Percentiles rank a stretch among this genome's conserved stretches.
Conservation (phyloP, 53 echinoderm and acorn worm genomes). For the Luidia sarsii region DNA sequence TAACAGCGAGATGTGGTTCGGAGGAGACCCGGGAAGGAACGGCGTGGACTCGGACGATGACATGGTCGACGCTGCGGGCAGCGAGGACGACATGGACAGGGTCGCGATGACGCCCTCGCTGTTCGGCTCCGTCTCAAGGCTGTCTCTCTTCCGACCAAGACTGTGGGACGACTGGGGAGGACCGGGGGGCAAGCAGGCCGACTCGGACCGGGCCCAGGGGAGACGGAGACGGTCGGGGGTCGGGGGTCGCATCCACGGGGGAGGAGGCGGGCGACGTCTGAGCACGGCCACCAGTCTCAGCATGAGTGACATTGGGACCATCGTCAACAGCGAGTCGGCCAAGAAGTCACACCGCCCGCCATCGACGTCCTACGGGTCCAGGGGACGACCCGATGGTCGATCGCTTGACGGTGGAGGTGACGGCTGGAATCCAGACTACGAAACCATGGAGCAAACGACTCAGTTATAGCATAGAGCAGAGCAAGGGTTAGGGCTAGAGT, state of each 20-base stretch:
- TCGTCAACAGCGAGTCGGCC: background rate
- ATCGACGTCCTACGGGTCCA: no score
- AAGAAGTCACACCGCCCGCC: background rate
- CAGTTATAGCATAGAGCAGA: slow-evolving; percentile 28
- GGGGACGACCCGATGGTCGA: slow-evolving; percentile 18
- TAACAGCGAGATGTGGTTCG: background rate
- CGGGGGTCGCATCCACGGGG: background rate
- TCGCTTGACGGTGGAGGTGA: background rate
- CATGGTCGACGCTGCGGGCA: background rate
- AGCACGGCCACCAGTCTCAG: slow-evolving; percentile 13
- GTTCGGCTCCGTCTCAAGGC: slow-evolving; percentile 34
- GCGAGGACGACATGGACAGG: background rate
- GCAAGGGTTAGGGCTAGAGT: no score
- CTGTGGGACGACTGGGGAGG: background rate
- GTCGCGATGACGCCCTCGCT: background rate
- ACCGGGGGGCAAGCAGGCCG: background rate
- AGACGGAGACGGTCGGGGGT: background rate
- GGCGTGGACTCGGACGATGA: slow-evolving; percentile 26
- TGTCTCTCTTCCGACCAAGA: slow-evolving; percentile 19
- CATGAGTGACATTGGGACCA: slow-evolving; percentile 4
- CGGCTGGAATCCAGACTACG: background rate
- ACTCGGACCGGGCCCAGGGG: background rate
- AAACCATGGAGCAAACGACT: slow-evolving; percentile 15
- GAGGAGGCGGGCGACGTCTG: background rate
- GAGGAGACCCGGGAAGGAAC: background rate